phyloP scores from a whole-genome alignment of 2,797 vertebrate genomes.

The Epinephelus awoara region DNA sequence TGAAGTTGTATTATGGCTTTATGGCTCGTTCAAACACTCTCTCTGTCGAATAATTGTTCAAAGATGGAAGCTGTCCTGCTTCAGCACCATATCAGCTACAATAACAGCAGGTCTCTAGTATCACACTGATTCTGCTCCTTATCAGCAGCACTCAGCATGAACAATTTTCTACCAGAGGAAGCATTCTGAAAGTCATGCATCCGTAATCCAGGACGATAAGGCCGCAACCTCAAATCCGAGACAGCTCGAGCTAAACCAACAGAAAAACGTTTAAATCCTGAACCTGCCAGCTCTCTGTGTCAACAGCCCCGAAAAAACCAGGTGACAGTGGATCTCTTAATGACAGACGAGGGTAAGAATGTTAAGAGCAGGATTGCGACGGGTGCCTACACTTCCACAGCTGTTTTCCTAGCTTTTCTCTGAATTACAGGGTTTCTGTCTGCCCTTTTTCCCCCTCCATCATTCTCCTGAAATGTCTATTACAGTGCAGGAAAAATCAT shows the following conservation, averaged over 20 bases:
- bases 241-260: conserved; percentile 47
- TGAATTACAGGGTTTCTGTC: conserved; percentile 78
- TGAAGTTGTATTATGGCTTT: conserved; percentile 70
- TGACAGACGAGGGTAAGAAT: conserved; percentile 81
- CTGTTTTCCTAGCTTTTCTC: conserved; percentile 62
- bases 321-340: conserved; percentile 77
- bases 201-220: conserved; percentile 69
- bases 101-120: conserved; percentile 75
- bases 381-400: conserved; percentile 56
- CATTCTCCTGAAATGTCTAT: conserved; percentile 63
- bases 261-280: conserved; percentile 48
- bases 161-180: conserved; percentile 67
- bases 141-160: conserved; percentile 77
- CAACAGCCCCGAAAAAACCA: conserved; percentile 69
- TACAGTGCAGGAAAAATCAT: conserved; percentile 71
- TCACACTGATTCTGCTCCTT: conserved; percentile 74
- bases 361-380: conserved; percentile 80
- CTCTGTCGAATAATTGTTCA: conserved; percentile 73
- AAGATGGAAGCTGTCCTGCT: conserved; percentile 74
- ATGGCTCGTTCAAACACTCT: conserved; percentile 67
- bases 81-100: conserved; percentile 61
- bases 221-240: conserved; percentile 51
- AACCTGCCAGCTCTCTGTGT: conserved; percentile 40
- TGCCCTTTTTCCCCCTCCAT: conserved; percentile 46
- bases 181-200: conserved; percentile 75